Evolutionary conservation across 2,888 invertebrate genomes (phyloP).

Genomic region (Eudiplozoon nipponicum): DNA sequence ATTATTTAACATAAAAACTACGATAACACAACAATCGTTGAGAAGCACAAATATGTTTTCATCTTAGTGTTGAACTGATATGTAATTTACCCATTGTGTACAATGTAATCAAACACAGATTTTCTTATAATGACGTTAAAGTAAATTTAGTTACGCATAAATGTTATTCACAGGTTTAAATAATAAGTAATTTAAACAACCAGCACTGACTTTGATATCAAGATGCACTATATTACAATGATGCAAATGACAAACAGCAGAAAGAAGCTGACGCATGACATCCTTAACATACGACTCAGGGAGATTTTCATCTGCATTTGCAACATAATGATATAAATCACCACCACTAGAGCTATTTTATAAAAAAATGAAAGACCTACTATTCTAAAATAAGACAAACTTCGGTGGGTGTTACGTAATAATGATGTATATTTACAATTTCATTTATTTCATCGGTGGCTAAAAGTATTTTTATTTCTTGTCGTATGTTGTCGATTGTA

Average conservation of each 20-base stretch:
- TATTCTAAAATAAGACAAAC: not conserved
- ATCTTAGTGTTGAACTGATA: too few relatives aligned
- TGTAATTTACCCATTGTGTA: too few relatives aligned
- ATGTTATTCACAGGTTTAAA: too few relatives aligned
- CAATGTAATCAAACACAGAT: too few relatives aligned
- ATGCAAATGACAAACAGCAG: slow-evolving; percentile 1
- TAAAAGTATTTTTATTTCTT: not conserved
- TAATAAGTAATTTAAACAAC: too few relatives aligned
- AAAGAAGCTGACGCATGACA: not conserved
- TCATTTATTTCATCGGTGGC: not conserved
- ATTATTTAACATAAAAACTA: too few relatives aligned
- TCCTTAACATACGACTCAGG: not conserved
- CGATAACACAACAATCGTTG: too few relatives aligned
- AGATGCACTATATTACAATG: not conserved
- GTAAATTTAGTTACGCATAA: too few relatives aligned
- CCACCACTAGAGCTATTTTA: not conserved
- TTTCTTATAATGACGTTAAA: too few relatives aligned
- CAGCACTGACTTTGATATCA: too few relatives aligned
- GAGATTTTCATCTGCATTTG: not conserved
- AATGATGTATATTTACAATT: slow-evolving; percentile 2
- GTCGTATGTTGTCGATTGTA: not conserved
- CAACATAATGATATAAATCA: not conserved
- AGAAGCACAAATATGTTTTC: too few relatives aligned
- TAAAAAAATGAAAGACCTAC: too few relatives aligned
- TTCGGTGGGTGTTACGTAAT: not conserved